Evolutionary conservation across 1,140 invertebrate genomes (phyloP).

Genomic region (Maniola jurtina): DNA sequence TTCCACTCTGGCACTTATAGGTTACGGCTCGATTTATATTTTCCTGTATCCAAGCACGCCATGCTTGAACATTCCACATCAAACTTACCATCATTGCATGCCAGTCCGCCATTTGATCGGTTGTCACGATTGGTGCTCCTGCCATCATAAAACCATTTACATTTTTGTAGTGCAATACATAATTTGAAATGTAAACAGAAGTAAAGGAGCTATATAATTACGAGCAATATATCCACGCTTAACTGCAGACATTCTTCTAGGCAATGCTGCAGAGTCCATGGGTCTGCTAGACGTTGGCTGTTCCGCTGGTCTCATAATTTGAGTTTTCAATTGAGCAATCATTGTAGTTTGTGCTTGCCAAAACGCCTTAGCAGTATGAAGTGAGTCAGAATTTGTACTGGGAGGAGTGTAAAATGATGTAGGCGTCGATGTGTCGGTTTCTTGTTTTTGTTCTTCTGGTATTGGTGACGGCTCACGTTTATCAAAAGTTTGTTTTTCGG

Average conservation of each 20-base stretch:
- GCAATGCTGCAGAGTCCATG: background rate
- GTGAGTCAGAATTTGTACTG: conserved; percentile 28
- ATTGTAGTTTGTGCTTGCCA: conserved; percentile 43
- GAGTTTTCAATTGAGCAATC: conserved; percentile 30
- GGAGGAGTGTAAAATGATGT: conserved; percentile 38
- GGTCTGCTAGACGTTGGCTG: background rate
- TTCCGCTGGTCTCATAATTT: conserved; percentile 10
- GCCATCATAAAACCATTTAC: background rate
- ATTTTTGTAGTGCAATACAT: background rate
- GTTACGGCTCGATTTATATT: conserved; percentile 49
- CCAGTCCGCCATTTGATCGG: conserved; percentile 67
- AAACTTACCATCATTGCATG: conserved; percentile 67
- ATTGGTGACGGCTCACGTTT: conserved; percentile 5
- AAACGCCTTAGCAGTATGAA: conserved; percentile 16
- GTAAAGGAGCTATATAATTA: conserved; percentile 30
- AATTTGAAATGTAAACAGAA: background rate
- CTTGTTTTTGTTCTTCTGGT: conserved; percentile 22
- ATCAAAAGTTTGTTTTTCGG: conserved; percentile 7
- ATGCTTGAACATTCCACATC: conserved; percentile 68
- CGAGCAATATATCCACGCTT: conserved; percentile 43
- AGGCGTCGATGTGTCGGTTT: conserved; percentile 33
- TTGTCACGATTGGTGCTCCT: conserved; percentile 58
- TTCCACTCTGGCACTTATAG: conserved; percentile 17
- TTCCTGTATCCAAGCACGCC: conserved; percentile 65
- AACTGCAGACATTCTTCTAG: conserved; percentile 16